A percentile compares a stretch with the other conserved stretches of the same genome.
Evolutionary conservation across 2,113 vertebrate species (phyloP).

Genomic region (Dipodomys merriami): DNA sequence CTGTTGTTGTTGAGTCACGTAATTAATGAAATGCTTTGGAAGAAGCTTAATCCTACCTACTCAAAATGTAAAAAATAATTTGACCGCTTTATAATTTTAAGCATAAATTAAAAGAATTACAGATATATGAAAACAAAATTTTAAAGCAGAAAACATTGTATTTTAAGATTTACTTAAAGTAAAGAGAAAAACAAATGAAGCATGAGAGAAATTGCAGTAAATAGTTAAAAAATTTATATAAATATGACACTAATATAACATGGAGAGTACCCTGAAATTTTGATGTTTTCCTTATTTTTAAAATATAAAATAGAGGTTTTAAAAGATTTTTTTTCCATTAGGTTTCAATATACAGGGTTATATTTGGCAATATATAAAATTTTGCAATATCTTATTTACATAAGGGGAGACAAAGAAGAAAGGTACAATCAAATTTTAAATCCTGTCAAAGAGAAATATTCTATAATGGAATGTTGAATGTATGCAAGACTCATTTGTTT

Average conservation of each 20-base stretch:
- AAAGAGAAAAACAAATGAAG: constrained; percentile 19
- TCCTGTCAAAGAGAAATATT: not conserved
- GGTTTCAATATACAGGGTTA: not conserved
- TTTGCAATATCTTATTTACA: not conserved
- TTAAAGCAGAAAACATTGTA: not conserved
- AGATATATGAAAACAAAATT: constrained; percentile 32
- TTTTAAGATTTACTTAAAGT: constrained; percentile 38
- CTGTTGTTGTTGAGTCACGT: not conserved
- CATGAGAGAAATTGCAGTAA: not conserved
- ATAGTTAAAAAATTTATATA: not conserved
- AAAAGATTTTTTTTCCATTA: not conserved
- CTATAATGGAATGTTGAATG: not conserved
- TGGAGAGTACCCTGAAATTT: constrained; percentile 3
- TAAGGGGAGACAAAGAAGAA: not conserved
- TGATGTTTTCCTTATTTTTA: constrained; percentile 10
- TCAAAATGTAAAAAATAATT: not conserved
- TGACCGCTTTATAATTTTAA: not conserved
- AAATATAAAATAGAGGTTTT: not conserved
- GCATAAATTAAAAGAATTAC: constrained; percentile 2
- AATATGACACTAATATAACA: not conserved
- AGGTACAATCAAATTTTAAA: not conserved
- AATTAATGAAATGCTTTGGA: not conserved
- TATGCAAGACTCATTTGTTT: not conserved
- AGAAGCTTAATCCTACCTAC: not conserved
- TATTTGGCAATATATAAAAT: not conserved